A percentile compares a stretch with the other conserved stretches of the same genome.
Evolutionary conservation across 2,797 vertebrate species (phyloP).

Genomic region (Pelochelys cantorii): DNA sequence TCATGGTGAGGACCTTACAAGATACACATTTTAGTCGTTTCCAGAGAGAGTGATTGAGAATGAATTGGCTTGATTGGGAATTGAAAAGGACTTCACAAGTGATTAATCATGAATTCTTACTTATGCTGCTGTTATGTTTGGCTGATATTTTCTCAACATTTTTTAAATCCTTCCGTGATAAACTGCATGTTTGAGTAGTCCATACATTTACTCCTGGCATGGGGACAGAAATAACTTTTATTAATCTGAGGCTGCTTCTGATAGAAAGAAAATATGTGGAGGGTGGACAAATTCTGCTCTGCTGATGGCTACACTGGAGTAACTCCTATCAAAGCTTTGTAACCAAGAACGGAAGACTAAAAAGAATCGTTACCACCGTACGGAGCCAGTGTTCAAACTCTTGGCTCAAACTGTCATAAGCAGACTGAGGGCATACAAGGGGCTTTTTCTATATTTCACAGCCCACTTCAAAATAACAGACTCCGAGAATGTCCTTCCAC

Average conservation of each 20-base stretch:
- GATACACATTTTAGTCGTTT: background rate
- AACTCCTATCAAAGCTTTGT: conserved; percentile 58
- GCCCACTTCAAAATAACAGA: conserved; percentile 13
- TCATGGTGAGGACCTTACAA: background rate
- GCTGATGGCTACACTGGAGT: conserved; percentile 50
- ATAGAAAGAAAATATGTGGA: conserved; percentile 54
- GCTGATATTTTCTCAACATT: background rate
- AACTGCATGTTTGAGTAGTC: background rate
- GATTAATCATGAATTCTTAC: conserved; percentile 9
- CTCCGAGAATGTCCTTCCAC: background rate
- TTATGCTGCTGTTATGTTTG: conserved; percentile 31
- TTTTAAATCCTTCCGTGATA: conserved; percentile 4
- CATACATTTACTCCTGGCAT: conserved; percentile 7
- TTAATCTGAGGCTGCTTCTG: conserved; percentile 59
- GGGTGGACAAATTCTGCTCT: conserved; percentile 44
- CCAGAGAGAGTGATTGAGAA: background rate
- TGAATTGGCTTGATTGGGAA: background rate
- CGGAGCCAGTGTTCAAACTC: conserved; percentile 50
- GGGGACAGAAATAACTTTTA: conserved; percentile 36
- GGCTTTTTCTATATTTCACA: conserved; percentile 27
- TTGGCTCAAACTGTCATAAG: conserved; percentile 59
- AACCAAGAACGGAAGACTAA: conserved; percentile 60
- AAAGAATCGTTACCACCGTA: conserved; percentile 55
- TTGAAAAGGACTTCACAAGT: background rate
- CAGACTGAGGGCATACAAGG: background rate